A percentile compares a stretch with the other conserved stretches of the same genome.
Conservation (phyloP, 2,113 vertebrate species). For the Mohoua ochrocephala region DNA sequence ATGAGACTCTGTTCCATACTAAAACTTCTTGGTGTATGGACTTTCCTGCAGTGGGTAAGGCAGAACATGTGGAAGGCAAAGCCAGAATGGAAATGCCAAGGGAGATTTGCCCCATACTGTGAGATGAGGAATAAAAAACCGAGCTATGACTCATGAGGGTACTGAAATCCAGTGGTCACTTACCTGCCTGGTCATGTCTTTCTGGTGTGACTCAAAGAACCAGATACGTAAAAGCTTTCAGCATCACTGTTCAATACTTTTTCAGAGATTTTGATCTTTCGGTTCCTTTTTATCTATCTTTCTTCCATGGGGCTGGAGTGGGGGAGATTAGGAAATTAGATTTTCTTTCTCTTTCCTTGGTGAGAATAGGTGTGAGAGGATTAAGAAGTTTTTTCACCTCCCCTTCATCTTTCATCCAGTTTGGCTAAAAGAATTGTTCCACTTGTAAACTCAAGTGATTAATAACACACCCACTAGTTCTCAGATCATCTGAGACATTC, state of each 20-base stretch:
- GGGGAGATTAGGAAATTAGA: not conserved
- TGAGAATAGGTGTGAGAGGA: not conserved
- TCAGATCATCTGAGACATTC: conserved; percentile 9
- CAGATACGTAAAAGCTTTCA: not conserved
- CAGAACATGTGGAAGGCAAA: not conserved
- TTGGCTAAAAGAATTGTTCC: conserved; percentile 14
- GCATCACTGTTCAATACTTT: not conserved
- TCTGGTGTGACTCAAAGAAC: not conserved
- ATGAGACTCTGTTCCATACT: not conserved
- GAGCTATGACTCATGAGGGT: not conserved
- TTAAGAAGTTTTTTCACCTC: not conserved
- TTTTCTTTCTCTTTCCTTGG: not conserved
- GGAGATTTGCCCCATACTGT: accelerated
- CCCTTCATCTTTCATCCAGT: not conserved
- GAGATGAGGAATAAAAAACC: not conserved
- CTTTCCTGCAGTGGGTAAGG: not conserved
- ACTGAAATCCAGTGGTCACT: not conserved
- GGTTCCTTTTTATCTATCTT: not conserved
- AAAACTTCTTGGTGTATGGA: not conserved
- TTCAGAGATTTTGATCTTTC: not conserved
- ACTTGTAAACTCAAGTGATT: not conserved
- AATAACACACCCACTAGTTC: not conserved
- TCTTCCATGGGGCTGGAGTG: not conserved
- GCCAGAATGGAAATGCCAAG: not conserved
- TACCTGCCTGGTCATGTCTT: not conserved